Evolutionary conservation across 2,113 vertebrate genomes (phyloP), one percentile per base, ranked within the genome.

Genomic region (Pachycephala philippinensis): DNA sequence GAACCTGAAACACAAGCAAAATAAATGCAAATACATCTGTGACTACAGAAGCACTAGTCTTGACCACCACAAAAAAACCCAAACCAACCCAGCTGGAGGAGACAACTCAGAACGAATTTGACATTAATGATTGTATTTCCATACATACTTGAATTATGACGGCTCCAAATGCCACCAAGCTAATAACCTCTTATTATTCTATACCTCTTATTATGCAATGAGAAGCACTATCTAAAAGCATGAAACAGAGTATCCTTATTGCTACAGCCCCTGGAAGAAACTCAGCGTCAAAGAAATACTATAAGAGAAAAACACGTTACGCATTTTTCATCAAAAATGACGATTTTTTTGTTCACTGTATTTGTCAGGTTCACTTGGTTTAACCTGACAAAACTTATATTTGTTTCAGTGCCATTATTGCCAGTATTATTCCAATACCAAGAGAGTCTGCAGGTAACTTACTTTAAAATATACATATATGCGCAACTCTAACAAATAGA

Each of bases 271-370:
- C 24, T 61, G 45, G 37, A 95, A 90, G 13, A 42, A 82, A 61
- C 19, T 44, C 19, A 13, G 24, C 21, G 66, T 42, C 53, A 61
- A 63, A 82, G 15, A 80, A 72, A 54, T 63, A 71, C 11, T 31
- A 2, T 7, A 60, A 37, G 12, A 61, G 28, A 85, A 85, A 78
- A 87, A 61, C 8, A 28, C 0, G 0, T 8, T 17, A 60, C 0
- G 8, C 5, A 30, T 60, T 63, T 75, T 69, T 63, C 44, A 89
- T 33, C 11, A 49, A 64, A 86, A 81, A 76, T 17, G 0, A 47
- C 8, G 35, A 37, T 9, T 24, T 50, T 44, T 42, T 42, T 20
- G 15, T 45, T 83, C 45, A 52, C 4, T 35, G 8, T 53, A 47
- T 65, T 81, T 66, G 9, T 60, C 31, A 54, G 59, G 35, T 37